Conservation (phyloP, 2,113 vertebrate species). For the Pollachius pollachius region DNA sequence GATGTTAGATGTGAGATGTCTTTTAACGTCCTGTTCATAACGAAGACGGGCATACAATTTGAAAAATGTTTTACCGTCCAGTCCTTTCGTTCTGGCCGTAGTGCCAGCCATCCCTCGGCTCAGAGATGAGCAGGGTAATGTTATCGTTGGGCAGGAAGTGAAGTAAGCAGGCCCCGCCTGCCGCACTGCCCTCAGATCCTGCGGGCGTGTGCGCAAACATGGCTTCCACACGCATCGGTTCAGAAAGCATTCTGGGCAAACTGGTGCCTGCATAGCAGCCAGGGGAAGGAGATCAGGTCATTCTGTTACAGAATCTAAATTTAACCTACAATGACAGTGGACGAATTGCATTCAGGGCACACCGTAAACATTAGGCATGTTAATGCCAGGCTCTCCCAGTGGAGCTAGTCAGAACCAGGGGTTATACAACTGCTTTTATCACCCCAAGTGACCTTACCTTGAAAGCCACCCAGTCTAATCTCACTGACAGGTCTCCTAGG, state of each 20-base stretch:
- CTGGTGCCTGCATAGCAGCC: slow-evolving; percentile 67
- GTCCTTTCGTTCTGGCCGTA: slow-evolving; percentile 82
- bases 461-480: slow-evolving; percentile 67
- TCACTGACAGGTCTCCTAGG: slow-evolving; percentile 75
- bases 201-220: slow-evolving; percentile 70
- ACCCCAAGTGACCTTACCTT: slow-evolving; percentile 55
- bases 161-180: slow-evolving; percentile 71
- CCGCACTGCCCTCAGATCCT: slow-evolving; percentile 31
- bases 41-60: too few relatives aligned
- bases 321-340: too few relatives aligned
- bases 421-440: too few relatives aligned
- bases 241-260: slow-evolving; percentile 72
- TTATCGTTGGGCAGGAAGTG: slow-evolving; percentile 77
- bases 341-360: too few relatives aligned
- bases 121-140: slow-evolving; percentile 79
- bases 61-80: slow-evolving; percentile 61
- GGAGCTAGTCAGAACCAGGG: too few relatives aligned
- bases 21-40: neutral
- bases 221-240: slow-evolving; percentile 62
- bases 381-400: too few relatives aligned
- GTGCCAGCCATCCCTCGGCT: slow-evolving; percentile 83
- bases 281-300: neutral
- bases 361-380: too few relatives aligned
- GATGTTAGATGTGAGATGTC: too few relatives aligned
- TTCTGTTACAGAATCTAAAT: too few relatives aligned